Evolutionary conservation across 2,888 invertebrate species (phyloP), one percentile per base, ranked within the genome.

Genomic region (Cinara cedri): DNA sequence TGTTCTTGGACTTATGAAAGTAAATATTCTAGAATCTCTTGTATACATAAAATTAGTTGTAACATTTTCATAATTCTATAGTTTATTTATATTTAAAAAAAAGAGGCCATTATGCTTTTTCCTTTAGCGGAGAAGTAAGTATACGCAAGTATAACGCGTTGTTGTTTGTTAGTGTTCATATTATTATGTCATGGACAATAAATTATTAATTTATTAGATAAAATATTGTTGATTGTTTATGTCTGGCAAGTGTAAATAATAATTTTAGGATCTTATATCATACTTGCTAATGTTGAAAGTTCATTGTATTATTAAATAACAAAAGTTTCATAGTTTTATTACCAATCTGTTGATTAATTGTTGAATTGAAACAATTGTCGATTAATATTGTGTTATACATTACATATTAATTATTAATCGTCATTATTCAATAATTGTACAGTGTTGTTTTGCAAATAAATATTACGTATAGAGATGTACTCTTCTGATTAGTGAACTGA

Each of bases 131-230:
- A 66, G n/a, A 13, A 60, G 6, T 26, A n/a, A n/a, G n/a, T n/a
- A n/a, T n/a, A n/a, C 16, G 26, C 34, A 70, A 46, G 51, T 57
- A 16, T 57, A 63, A 63, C 13, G 34, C 34, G 51, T 54, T 63
- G 49, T 72, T 51, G 16, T 72, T 57, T 62, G 34, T 75, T 75
- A 75, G 65, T 75, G 54, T 42, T 74, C 21, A 74, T 42, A 54
- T 63, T 42, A 54, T 63, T 72, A 42, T 55, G 19, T 57, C 44
- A 55, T 75, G 24, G 54, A 76, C 44, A 66, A 76, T 76, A 57
- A 76, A 78, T 60, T 68, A 46, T 66, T 66, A 49, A 78, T 51
- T 76, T 78, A 55, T 21, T 60, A 65, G 54, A n/a, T 54, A 62
- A 44, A 34, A 34, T 21, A 55, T 46, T 57, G 55, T 76, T 57